These are phyloP conservation scores for Macrosoma leucophasiata DNA, from an alignment of 2,888 invertebrate species.

Conservation along the genomic window DNA sequence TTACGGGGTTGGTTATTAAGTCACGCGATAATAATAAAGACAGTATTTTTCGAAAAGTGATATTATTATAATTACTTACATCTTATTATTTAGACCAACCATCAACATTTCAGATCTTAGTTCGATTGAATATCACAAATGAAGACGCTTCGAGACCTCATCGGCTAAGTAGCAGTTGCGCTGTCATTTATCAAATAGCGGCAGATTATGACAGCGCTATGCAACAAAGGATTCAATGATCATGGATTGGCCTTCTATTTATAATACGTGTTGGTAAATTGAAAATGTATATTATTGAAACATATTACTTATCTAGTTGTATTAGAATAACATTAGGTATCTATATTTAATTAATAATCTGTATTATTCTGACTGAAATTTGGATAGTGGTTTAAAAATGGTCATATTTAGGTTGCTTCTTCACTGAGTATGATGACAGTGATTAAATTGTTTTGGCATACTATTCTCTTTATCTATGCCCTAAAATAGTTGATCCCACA, in stretches of 20 bases:
- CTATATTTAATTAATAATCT: neutral
- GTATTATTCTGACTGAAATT: neutral
- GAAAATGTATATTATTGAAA: too few relatives aligned
- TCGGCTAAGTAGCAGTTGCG: slow-evolving; percentile 40
- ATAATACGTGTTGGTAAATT: slow-evolving; percentile 1
- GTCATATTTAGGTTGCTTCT: too few relatives aligned
- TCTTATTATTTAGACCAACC: slow-evolving; percentile 20
- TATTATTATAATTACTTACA: too few relatives aligned
- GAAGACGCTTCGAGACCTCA: slow-evolving; percentile 48
- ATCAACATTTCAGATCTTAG: slow-evolving; percentile 41
- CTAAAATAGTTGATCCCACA: too few relatives aligned
- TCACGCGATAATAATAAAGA: too few relatives aligned
- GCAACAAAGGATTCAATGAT: slow-evolving; percentile 17
- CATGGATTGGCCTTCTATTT: slow-evolving; percentile 16
- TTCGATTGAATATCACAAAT: slow-evolving; percentile 61
- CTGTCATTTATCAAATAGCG: slow-evolving; percentile 56
- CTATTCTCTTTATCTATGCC: too few relatives aligned
- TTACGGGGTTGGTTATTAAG: too few relatives aligned
- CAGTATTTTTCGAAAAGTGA: too few relatives aligned
- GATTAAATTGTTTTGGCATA: too few relatives aligned
- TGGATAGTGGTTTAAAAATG: too few relatives aligned
- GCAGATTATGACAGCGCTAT: slow-evolving; percentile 31
- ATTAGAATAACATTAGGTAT: neutral
- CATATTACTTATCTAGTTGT: slow-evolving; percentile 6
- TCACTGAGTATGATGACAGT: too few relatives aligned